Percentiles rank a stretch among this genome's conserved stretches.
Conservation (phyloP, 2,113 vertebrate species). For the Psilopogon haemacephalus region DNA sequence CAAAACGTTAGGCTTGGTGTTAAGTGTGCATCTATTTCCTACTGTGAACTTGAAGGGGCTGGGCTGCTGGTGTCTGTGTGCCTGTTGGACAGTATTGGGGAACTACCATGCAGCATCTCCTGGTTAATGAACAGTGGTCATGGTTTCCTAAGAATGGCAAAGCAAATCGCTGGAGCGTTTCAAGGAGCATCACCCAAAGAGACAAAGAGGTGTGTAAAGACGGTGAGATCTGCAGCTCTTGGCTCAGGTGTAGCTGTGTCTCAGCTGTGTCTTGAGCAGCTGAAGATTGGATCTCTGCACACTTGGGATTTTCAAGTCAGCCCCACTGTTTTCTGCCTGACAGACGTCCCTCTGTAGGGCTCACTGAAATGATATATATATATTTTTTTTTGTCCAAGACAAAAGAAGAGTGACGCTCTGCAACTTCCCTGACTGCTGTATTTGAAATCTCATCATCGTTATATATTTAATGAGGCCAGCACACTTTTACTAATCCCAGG, state of each 20-base stretch:
- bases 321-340: not conserved
- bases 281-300: not conserved
- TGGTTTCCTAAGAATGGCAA: not conserved
- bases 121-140: fast-evolving
- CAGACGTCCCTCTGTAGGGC: fast-evolving
- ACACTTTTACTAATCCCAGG: not conserved
- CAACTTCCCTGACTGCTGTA: not conserved
- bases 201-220: not conserved
- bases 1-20: not conserved
- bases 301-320: not conserved
- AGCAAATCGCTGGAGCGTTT: not conserved
- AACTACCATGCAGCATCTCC: not conserved
- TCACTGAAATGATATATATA: not conserved
- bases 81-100: not conserved
- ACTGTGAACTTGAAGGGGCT: not conserved
- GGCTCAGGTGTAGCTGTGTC: not conserved
- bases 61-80: not conserved
- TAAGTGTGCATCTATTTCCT: fast-evolving
- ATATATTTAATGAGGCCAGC: not conserved
- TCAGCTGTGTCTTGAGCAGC: not conserved
- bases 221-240: not conserved
- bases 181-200: not conserved
- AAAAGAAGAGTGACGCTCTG: fast-evolving
- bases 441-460: not conserved
- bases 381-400: not conserved